Percentiles rank a stretch among this genome's conserved stretches.
Evolutionary conservation across 2,888 invertebrate species (phyloP).

Genomic region (Microctonus aethiopoides): DNA sequence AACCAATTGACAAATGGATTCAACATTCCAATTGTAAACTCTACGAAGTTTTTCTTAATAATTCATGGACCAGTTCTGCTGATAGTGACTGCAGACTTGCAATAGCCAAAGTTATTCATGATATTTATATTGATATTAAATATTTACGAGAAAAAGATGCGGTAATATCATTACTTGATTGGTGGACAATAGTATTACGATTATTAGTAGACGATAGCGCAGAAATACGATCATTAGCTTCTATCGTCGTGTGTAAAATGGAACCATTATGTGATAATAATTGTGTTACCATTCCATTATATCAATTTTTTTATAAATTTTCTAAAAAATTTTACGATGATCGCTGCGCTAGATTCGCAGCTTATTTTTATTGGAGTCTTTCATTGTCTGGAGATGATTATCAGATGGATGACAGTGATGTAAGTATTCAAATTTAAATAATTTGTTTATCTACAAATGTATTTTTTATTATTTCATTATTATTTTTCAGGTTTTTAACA

Average conservation of each 20-base stretch:
- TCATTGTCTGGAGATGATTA: conserved; percentile 53
- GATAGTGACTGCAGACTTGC: conserved; percentile 51
- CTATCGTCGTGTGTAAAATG: conserved; percentile 45
- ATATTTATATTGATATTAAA: conserved; percentile 43
- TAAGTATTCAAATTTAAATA: conserved; percentile 42
- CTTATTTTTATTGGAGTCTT: conserved; percentile 59
- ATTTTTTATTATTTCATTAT: not conserved
- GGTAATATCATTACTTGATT: conserved; percentile 46
- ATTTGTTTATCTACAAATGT: not conserved
- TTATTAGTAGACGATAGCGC: conserved; percentile 58
- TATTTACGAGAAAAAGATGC: not conserved
- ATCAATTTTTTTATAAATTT: conserved; percentile 54
- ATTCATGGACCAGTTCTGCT: conserved; percentile 54
- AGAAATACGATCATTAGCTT: conserved; percentile 50
- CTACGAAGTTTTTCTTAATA: conserved; percentile 35
- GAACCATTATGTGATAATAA: conserved; percentile 32
- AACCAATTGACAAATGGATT: conserved; percentile 36
- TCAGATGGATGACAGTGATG: conserved; percentile 62
- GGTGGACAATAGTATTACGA: conserved; percentile 62
- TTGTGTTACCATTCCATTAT: conserved; percentile 44
- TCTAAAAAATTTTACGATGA: conserved; percentile 31
- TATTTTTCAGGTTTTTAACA: conserved; percentile 56
- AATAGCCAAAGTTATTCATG: conserved; percentile 51
- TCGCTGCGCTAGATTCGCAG: conserved; percentile 45
- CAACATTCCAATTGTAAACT: conserved; percentile 13